Conservation (phyloP, 2,888 invertebrate species). For the Tetragonisca angustula region DNA sequence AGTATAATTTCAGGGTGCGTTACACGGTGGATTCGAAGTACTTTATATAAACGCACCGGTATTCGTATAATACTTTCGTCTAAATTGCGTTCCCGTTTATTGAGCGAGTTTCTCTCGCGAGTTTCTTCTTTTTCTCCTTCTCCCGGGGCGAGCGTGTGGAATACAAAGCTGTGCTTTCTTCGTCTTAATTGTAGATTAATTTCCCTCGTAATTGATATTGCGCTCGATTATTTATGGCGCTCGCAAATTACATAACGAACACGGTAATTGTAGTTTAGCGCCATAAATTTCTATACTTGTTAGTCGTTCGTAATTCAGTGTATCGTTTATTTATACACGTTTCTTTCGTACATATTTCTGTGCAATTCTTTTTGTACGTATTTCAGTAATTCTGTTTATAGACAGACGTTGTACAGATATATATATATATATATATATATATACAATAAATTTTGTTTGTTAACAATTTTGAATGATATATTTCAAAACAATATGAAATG, state of each 20-base stretch:
- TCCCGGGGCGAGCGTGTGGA: background rate
- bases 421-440: too few relatives aligned
- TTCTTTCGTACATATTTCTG: too few relatives aligned
- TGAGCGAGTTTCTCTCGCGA: background rate
- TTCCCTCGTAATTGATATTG: background rate
- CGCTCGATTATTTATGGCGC: background rate
- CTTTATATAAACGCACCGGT: background rate
- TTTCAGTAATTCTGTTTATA: too few relatives aligned
- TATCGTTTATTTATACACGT: too few relatives aligned
- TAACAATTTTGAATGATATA: too few relatives aligned
- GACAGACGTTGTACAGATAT: too few relatives aligned
- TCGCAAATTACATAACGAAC: background rate
- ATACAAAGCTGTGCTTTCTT: background rate
- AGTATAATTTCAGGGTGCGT: constrained; percentile 16
- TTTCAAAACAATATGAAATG: too few relatives aligned
- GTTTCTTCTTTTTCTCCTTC: background rate
- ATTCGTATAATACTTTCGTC: constrained; percentile 6
- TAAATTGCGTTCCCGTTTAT: background rate
- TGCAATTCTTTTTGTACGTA: too few relatives aligned
- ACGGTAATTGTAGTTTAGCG: background rate
- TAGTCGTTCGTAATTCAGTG: background rate
- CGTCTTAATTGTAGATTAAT: background rate
- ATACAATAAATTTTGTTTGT: too few relatives aligned
- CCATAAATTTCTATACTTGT: background rate
- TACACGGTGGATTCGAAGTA: constrained; percentile 1